Evolutionary conservation across 1,140 invertebrate genomes (phyloP), one percentile per base, ranked within the genome.

Genomic region (Ruditapes philippinarum): DNA sequence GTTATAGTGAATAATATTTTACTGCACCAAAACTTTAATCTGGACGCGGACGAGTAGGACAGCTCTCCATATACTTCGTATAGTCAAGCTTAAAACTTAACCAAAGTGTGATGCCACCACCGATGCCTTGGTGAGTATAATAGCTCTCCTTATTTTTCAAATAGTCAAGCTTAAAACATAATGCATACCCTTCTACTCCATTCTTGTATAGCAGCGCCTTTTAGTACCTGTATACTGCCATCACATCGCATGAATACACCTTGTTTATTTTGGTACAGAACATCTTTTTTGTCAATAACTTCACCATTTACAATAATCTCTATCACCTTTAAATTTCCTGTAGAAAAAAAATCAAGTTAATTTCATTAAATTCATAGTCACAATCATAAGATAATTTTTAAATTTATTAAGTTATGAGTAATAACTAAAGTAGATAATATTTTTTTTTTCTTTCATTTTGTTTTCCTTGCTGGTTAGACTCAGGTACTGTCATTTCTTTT

Each of bases 131-230:
- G 5, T 45, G 14, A 45, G 14, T 45, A 45, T 45, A 45, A 5
- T 45, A 14, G n/a, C n/a, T n/a, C n/a, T n/a, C n/a, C n/a, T n/a
- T n/a, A n/a, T n/a, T n/a, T n/a, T n/a, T 14, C 42, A 45, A 45
- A 45, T 14, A 45, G 42, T 45, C 5, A 45, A 45, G 14, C 5
- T 7, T 45, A 7, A 45, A 45, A 7, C 42, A 45, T 45, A 45
- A 49, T 25, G 22, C 9, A 5, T 76, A 76, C 73, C 36, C 40
- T 49, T 28, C 45, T 19, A 7, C 14, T 76, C 73, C 73, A 76
- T 31, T 76, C 73, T 42, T 76, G 73, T 49, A 76, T 76, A 49
- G 45, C 73, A 49, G 7, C 0, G 9, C 40, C 73, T 76, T 25
- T 45, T 4, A 76, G 73, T 28, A 49, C 42, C 40, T 76, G 73